Percentiles rank a stretch among this genome's conserved stretches.
Conservation (phyloP, 2,113 vertebrate genomes). For the Hippocampus zosterae region DNA sequence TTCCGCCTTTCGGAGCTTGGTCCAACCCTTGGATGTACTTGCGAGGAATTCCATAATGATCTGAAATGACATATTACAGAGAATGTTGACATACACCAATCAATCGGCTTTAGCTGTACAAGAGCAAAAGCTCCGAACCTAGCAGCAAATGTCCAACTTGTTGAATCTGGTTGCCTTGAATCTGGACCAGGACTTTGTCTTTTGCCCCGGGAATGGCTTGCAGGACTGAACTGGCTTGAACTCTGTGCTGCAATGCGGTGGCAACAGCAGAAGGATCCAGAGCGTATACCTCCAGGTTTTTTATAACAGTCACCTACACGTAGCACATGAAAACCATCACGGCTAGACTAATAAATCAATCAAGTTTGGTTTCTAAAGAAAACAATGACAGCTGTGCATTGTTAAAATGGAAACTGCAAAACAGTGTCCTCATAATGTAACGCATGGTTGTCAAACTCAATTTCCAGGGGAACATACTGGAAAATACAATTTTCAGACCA, state of each 20-base stretch:
- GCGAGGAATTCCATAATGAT: constrained; percentile 86
- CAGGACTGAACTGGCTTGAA: constrained; percentile 87
- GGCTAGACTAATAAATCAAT: background rate
- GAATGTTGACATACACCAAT: background rate
- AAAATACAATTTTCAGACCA: background rate
- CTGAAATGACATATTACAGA: constrained; percentile 68
- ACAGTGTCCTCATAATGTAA: background rate
- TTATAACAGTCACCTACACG: constrained; percentile 86
- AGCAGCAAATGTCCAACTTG: constrained; percentile 82
- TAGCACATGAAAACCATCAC: constrained; percentile 2
- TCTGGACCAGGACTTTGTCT: constrained; percentile 85
- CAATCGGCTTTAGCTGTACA: background rate
- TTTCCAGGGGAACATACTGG: background rate
- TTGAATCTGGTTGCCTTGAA: constrained; percentile 93
- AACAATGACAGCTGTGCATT: background rate
- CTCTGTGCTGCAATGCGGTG: constrained; percentile 78
- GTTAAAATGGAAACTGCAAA: background rate
- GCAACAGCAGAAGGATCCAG: constrained; percentile 82
- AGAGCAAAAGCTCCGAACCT: constrained; percentile 67
- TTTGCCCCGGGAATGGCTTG: constrained; percentile 78
- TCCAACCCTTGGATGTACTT: constrained; percentile 89
- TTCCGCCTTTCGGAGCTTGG: constrained; percentile 81
- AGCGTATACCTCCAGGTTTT: constrained; percentile 89
- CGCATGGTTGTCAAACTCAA: background rate
- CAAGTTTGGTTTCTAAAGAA: background rate